Percentiles rank a stretch among this genome's conserved stretches.
These are phyloP conservation scores for Rambutsinella grinnellia DNA, from an alignment of 2,888 invertebrate species.

Conservation along the genomic window DNA sequence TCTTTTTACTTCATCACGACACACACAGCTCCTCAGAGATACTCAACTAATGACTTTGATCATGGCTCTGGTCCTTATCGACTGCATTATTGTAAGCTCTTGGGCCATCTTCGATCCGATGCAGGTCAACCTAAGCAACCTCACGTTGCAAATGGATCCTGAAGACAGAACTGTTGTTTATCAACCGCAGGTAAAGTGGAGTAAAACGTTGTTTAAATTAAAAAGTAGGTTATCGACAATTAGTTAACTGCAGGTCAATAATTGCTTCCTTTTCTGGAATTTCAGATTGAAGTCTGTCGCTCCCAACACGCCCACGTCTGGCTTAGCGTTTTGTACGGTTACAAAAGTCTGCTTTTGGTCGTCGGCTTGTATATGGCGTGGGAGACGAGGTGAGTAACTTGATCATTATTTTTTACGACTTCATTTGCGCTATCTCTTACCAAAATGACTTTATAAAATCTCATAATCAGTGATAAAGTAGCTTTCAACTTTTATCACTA, in stretches of 20 bases:
- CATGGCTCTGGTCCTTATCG: conserved; percentile 84
- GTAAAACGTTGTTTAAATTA: conserved; percentile 58
- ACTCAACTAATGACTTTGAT: conserved; percentile 89
- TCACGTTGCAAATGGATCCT: conserved; percentile 83
- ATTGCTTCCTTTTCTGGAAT: conserved; percentile 3
- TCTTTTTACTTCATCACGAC: conserved; percentile 19
- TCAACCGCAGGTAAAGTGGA: conserved; percentile 87
- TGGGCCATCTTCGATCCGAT: conserved; percentile 92
- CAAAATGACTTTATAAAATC: no score
- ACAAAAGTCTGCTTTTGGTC: conserved; percentile 88
- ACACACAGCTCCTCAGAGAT: conserved; percentile 81
- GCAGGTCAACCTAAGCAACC: conserved; percentile 85
- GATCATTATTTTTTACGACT: no score
- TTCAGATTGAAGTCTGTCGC: conserved; percentile 88
- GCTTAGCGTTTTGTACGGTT: conserved; percentile 90
- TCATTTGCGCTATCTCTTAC: no score
- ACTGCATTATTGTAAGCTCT: conserved; percentile 84
- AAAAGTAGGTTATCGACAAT: not conserved
- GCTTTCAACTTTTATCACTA: no score
- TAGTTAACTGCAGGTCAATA: no score
- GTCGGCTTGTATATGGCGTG: conserved; percentile 97
- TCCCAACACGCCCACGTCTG: conserved; percentile 90
- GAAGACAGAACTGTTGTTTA: conserved; percentile 86
- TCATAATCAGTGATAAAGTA: no score
- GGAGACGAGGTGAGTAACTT: conserved; percentile 81